Percentiles rank a stretch among this genome's conserved stretches.
These are phyloP conservation scores for Hystrix cristata DNA, from an alignment of 2,113 vertebrate genomes.

Conservation along the genomic window DNA sequence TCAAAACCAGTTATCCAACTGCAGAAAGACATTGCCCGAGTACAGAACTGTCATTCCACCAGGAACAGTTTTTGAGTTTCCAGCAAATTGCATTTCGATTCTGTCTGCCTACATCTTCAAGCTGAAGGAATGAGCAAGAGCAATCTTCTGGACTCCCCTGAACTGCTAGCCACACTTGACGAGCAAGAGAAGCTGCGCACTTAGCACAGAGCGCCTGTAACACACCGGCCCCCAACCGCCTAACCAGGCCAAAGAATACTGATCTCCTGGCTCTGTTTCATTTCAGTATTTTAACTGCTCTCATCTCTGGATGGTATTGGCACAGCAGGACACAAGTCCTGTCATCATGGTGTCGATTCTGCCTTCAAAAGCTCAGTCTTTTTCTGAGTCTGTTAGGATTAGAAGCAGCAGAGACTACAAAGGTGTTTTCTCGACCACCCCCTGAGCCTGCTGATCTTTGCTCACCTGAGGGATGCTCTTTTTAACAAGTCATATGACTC, in stretches of 20 bases:
- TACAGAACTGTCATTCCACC: not conserved
- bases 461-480: not conserved
- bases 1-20: not conserved
- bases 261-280: not conserved
- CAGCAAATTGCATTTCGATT: constrained; percentile 42
- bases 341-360: not conserved
- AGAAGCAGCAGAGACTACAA: constrained; percentile 43
- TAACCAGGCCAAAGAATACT: not conserved
- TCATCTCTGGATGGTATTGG: not conserved
- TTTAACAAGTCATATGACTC: not conserved
- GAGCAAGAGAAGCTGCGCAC: not conserved
- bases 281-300: constrained; percentile 5
- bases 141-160: not conserved
- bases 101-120: constrained; percentile 6
- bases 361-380: constrained; percentile 11
- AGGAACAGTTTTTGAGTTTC: constrained; percentile 10
- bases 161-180: not conserved
- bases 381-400: not conserved
- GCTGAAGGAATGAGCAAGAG: not conserved
- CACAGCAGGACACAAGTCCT: not conserved
- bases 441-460: not conserved
- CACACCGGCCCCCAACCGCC: not conserved
- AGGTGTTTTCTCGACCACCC: not conserved
- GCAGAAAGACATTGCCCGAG: not conserved
- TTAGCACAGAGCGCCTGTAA: not conserved